Evolutionary conservation across 2,113 vertebrate species (phyloP).

Genomic region (Chaetorhynchus papuensis): DNA sequence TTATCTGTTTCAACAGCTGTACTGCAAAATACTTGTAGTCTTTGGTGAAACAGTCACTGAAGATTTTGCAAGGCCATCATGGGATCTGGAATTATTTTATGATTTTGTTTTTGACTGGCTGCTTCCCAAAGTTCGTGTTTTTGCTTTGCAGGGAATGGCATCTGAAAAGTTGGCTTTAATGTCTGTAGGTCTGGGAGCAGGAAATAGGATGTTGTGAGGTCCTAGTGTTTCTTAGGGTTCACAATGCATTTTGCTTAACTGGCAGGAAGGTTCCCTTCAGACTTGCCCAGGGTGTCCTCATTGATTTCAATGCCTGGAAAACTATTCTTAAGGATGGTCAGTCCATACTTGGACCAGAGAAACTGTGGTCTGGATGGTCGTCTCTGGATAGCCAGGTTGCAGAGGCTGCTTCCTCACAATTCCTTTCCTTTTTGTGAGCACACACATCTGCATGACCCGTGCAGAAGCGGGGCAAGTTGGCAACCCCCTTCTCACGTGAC

Average conservation of each 20-base stretch:
- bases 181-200: background rate
- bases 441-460: fast-evolving
- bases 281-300: background rate
- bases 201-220: background rate
- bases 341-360: background rate
- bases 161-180: background rate
- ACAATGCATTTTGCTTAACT: background rate
- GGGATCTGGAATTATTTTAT: background rate
- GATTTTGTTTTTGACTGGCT: conserved; percentile 33
- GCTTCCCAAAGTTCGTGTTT: conserved; percentile 24
- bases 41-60: background rate
- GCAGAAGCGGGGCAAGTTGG: background rate
- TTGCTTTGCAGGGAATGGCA: fast-evolving
- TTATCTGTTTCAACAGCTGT: conserved; percentile 29
- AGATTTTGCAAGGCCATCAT: conserved; percentile 2
- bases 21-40: background rate
- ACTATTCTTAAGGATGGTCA: background rate
- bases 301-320: background rate
- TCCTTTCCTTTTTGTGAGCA: background rate
- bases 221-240: background rate
- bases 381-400: background rate
- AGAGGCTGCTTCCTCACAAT: background rate
- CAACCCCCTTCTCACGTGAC: background rate
- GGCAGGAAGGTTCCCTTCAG: background rate
- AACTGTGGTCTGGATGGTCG: fast-evolving